phyloP scores from a whole-genome alignment of 1,140 invertebrate genomes.

The Cotesia chilonis region DNA sequence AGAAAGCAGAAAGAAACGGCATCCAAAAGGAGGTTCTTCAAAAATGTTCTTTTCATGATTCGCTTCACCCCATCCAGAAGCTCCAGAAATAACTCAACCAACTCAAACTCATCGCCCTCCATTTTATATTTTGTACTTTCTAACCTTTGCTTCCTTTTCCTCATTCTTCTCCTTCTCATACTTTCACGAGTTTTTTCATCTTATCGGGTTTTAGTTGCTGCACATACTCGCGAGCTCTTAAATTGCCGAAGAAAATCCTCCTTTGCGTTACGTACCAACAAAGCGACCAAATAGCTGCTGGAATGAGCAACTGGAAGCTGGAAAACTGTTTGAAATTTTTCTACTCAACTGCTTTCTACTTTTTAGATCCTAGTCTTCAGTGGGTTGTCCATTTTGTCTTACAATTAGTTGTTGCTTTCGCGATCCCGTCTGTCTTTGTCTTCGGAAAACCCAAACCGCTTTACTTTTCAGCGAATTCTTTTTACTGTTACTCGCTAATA shows the following conservation, averaged over 20 bases:
- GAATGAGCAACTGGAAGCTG: background rate
- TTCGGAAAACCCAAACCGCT: no score
- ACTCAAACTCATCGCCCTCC: constrained; percentile 8
- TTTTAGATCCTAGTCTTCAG: no score
- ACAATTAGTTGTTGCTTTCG: background rate
- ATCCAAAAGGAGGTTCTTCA: constrained; percentile 32
- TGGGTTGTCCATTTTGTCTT: no score
- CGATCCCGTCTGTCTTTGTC: background rate
- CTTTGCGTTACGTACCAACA: constrained; percentile 33
- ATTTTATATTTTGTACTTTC: background rate
- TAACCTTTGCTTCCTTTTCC: background rate
- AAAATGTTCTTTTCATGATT: constrained; percentile 39
- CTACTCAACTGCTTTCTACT: constrained; percentile 17
- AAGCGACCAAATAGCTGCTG: constrained; percentile 10
- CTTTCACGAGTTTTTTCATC: background rate
- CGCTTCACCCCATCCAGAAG: background rate
- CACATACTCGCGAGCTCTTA: background rate
- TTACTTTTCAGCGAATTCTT: no score
- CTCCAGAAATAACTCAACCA: constrained; percentile 34
- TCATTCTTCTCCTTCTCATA: background rate
- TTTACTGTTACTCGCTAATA: no score
- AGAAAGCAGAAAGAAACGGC: background rate
- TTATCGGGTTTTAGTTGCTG: constrained; percentile 4
- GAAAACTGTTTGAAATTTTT: constrained; percentile 31
- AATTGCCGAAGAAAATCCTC: constrained; percentile 22